Evolutionary conservation across 2,888 invertebrate genomes (phyloP), one percentile per base, ranked within the genome.

Genomic region (Sphaeridia pumilis): DNA sequence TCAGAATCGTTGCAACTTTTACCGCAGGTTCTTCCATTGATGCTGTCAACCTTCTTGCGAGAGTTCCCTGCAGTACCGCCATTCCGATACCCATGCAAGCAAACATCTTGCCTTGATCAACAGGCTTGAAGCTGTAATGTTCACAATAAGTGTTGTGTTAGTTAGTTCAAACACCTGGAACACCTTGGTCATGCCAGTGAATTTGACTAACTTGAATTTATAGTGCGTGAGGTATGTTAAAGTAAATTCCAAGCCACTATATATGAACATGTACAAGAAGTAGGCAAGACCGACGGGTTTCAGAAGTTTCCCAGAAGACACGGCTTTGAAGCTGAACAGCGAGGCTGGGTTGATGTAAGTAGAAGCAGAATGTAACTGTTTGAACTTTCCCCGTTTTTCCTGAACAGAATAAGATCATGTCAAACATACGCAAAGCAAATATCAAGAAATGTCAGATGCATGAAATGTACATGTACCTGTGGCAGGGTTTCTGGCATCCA

Each of bases 41-140:
- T 24, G 82, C 75, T 7, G 82, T 80, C 35, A 94, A 76, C 52
- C 84, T 77, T 51, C 95, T 77, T 0, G 92, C 88, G 67, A 86
- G 88, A 2, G 84, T 82, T 38, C 94, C 93, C 76, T 94, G 93
- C 49, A 92, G 75, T 42, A 83, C 63, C 17, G 92, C 86, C 97
- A 98, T 98, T 54, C 86, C 79, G 41, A 88, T 65, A 72, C 95
- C 97, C 67, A 93, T 87, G 51, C 84, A 84, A 66, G 94, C 79
- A 71, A 95, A 98, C 89, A 98, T 93, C 78, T 86, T 88, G 4
- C 97, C 97, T 73, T 98, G 97, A 71, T 94, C 87, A 84, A 93
- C 87, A 43, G 93, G 88, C 51, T 82, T 83, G 70, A 52, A 57
- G 4, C 52, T 56, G 20, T 24, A n/a, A n/a, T n/a, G n/a, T 31